phyloP scores from a whole-genome alignment of 2,113 vertebrate species.

The Microcebus jonahi region DNA sequence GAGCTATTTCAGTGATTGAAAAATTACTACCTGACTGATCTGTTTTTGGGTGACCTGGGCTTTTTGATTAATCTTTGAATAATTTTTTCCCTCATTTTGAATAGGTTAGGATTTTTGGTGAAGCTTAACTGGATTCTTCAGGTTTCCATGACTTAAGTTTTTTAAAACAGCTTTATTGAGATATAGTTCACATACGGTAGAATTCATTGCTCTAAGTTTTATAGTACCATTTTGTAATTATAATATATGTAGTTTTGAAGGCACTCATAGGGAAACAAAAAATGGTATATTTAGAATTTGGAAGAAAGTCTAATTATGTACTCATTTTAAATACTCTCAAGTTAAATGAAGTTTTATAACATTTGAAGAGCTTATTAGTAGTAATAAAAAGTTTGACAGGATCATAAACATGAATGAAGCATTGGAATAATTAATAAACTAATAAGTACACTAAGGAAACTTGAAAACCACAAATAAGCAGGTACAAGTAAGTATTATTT shows the following conservation, averaged over 20 bases:
- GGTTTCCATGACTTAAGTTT: neutral
- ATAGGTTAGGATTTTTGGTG: slow-evolving; percentile 16
- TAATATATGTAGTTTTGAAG: slow-evolving; percentile 36
- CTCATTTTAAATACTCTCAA: slow-evolving; percentile 3
- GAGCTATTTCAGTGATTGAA: neutral
- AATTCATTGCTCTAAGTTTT: slow-evolving; percentile 38
- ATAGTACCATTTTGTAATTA: slow-evolving; percentile 25
- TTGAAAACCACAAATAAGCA: slow-evolving; percentile 42
- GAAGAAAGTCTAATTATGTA: neutral
- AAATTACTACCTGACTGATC: neutral
- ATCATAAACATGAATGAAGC: slow-evolving; percentile 32
- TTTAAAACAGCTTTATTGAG: slow-evolving; percentile 16
- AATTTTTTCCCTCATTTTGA: neutral
- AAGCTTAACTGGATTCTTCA: neutral
- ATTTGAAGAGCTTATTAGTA: slow-evolving; percentile 33
- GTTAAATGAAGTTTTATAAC: slow-evolving; percentile 43
- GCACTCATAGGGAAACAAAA: neutral
- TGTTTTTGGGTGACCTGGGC: neutral
- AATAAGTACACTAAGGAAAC: neutral
- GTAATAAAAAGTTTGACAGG: slow-evolving; percentile 36
- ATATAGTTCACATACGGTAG: neutral
- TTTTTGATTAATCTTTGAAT: slow-evolving; percentile 46
- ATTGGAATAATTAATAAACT: slow-evolving; percentile 13
- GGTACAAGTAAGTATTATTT: neutral
- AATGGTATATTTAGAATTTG: slow-evolving; percentile 24